Evolutionary conservation across 2,113 vertebrate genomes (phyloP).

Genomic region (Tachycineta bicolor): DNA sequence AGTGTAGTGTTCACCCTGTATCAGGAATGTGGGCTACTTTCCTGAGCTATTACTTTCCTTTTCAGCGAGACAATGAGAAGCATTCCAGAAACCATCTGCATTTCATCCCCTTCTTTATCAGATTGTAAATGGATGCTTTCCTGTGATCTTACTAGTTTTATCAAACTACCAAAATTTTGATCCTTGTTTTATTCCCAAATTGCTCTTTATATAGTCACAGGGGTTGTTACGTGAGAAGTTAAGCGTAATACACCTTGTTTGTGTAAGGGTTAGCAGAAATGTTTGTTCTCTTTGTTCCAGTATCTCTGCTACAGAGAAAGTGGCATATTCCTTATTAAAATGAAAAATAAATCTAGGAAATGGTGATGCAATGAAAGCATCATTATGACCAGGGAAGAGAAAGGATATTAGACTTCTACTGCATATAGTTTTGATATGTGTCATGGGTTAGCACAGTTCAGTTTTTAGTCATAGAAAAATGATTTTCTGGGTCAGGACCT

Average conservation of each 20-base stretch:
- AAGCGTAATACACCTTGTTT: rapidly evolving
- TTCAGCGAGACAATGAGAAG: neutral
- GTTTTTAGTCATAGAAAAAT: no score
- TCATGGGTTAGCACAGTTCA: no score
- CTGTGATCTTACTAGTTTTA: neutral
- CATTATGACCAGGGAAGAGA: neutral
- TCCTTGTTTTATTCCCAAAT: neutral
- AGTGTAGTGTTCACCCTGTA: neutral
- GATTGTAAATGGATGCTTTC: neutral
- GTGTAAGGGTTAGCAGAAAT: neutral
- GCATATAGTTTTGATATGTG: neutral
- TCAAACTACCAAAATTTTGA: neutral
- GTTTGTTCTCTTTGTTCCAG: neutral
- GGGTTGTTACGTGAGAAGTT: neutral
- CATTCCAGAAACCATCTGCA: neutral
- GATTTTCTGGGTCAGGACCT: no score
- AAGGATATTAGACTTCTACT: neutral
- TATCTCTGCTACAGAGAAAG: neutral
- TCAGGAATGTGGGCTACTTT: neutral
- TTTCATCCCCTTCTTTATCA: neutral
- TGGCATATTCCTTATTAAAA: neutral
- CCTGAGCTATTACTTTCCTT: neutral
- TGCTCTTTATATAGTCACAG: neutral
- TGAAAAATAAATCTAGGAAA: constrained; percentile 21
- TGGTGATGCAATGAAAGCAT: neutral